A percentile compares a stretch with the other conserved stretches of the same genome.
Conservation (phyloP, 1,140 invertebrate genomes). For the Drosophila punjabiensis region DNA sequence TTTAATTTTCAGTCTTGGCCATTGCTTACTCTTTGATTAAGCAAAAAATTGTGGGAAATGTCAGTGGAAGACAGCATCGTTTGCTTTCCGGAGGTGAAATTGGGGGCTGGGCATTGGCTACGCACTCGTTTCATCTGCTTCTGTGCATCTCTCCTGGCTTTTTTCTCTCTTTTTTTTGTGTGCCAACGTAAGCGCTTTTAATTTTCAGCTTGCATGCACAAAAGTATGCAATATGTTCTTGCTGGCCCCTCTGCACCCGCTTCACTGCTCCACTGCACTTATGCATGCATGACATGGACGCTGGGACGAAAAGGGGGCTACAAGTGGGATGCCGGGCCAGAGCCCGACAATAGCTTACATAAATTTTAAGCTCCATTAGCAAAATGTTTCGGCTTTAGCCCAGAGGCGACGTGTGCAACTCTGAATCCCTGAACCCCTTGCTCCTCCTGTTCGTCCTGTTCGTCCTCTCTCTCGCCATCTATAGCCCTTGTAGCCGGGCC, state of each 20-base stretch:
- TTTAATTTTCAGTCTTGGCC: background rate
- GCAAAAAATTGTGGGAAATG: constrained; percentile 12
- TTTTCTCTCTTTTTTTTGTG: constrained; percentile 36
- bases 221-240: constrained; percentile 80
- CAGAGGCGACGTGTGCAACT: constrained; percentile 65
- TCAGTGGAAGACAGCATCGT: constrained; percentile 60
- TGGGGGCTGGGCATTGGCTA: constrained; percentile 46
- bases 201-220: constrained; percentile 84
- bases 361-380: constrained; percentile 84
- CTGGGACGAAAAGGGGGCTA: background rate
- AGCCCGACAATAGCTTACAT: constrained; percentile 78
- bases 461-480: background rate
- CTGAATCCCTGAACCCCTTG: background rate
- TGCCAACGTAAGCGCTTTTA: constrained; percentile 79
- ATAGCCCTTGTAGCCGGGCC: background rate
- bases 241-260: constrained; percentile 9
- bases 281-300: constrained; percentile 75
- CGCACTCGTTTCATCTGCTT: constrained; percentile 60
- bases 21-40: constrained; percentile 25
- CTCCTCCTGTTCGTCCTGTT: background rate
- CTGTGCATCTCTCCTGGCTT: constrained; percentile 33
- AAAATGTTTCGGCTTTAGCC: constrained; percentile 72
- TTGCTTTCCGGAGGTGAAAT: constrained; percentile 27
- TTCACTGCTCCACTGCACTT: constrained; percentile 53
- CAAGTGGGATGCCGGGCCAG: constrained; percentile 4